Base-by-base conservation (phyloP, 2,888 invertebrate species). In the Rhimphoctona megacephalus region DNA sequence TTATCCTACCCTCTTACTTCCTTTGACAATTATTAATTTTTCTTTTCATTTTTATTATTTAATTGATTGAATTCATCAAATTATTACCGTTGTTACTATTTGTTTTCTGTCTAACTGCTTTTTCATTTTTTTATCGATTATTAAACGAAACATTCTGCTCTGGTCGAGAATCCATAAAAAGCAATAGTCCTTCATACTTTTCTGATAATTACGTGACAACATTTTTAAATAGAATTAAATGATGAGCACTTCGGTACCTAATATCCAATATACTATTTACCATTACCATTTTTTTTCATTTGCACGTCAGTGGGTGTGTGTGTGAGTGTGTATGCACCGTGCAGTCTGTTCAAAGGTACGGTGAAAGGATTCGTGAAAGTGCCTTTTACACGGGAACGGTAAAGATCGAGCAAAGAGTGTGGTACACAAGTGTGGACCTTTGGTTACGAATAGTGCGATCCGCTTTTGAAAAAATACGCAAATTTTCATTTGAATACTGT, bases 321-420 rank as follows among this genome's bases (percentile, higher is more conserved):
- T 57, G 25, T 5, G 52, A 19, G 64, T n/a, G 25, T 30, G 69
- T 46, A n/a, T 30, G 30, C 69, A 30, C 46, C n/a, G 49, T 49
- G 70, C 70, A 30, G 70, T 70, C 70, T 49, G 70, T 76, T 39
- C 69, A 73, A 61, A 76, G 85, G 85, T 85, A 88, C 86, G 89
- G 89, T 89, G 89, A 89, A 89, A 89, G 89, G 89, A 89, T 88
- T 88, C 88, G 89, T 88, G 89, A 89, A 89, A 89, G 89, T 89
- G 85, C 81, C 79, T 74, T 82, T 78, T 67, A 81, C 77, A 77
- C 54, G 70, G 81, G 70, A 85, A 76, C 76, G 69, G 80, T 72
- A 69, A 81, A 77, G 83, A 86, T 74, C 85, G 83, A 11, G 76
- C 64, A 61, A 52, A 69, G 33, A 69, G 67, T 69, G 61, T 25